Conservation (phyloP, 1,140 invertebrate species). For the Procambarus virginalis region DNA sequence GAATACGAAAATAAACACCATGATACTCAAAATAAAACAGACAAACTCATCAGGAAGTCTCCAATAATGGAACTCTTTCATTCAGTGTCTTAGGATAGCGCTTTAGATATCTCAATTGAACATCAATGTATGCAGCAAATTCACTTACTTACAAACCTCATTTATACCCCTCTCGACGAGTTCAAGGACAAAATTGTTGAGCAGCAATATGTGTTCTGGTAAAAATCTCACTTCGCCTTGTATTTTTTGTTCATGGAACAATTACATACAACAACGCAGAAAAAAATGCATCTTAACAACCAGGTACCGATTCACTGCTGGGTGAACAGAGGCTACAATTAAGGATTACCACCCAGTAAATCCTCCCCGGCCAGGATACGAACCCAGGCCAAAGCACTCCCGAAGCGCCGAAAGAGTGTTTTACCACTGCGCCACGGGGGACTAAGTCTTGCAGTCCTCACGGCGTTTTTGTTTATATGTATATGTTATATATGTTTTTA, state of each 20-base stretch:
- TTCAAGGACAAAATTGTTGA: not conserved
- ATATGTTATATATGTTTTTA: no score
- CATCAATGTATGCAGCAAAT: not conserved
- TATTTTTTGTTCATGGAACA: not conserved
- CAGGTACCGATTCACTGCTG: no score
- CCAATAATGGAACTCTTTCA: not conserved
- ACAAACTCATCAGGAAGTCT: not conserved
- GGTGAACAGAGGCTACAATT: no score
- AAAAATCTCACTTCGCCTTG: not conserved
- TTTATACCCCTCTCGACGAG: not conserved
- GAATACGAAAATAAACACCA: not conserved
- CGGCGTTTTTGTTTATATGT: no score
- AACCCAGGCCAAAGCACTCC: no score
- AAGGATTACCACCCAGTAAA: no score
- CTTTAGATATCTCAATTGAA: not conserved
- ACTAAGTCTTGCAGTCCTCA: no score
- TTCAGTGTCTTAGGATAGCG: not conserved
- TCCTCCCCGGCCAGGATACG: no score
- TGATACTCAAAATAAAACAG: not conserved
- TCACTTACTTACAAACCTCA: not conserved
- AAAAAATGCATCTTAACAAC: no score
- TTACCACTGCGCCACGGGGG: no score
- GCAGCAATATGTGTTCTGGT: not conserved
- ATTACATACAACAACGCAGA: no score
- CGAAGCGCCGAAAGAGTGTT: no score